Conservation (phyloP, 1,140 invertebrate genomes). For the Araneus ventricosus region DNA sequence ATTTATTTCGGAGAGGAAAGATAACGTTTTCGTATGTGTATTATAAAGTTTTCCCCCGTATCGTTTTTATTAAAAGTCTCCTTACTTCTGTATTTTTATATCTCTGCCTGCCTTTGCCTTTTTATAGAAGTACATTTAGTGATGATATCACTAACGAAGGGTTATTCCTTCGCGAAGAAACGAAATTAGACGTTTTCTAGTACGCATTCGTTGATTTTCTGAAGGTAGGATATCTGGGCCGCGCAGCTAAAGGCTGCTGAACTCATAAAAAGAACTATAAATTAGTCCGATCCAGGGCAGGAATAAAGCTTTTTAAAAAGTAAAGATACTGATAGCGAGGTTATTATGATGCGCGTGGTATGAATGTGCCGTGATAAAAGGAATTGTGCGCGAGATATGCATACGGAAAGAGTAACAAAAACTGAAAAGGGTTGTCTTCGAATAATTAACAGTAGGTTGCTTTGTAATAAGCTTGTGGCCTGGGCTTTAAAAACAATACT, state of each 20-base stretch:
- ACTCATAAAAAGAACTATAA: constrained; percentile 21
- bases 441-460: neutral
- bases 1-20: constrained; percentile 64
- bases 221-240: neutral
- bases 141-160: constrained; percentile 70
- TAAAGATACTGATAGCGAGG: neutral
- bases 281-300: neutral
- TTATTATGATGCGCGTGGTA: neutral
- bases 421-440: neutral
- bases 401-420: neutral
- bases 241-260: neutral
- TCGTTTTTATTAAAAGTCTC: constrained; percentile 65
- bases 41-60: constrained; percentile 21
- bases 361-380: neutral
- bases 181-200: constrained; percentile 46
- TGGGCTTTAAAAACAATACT: neutral
- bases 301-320: neutral
- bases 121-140: constrained; percentile 24
- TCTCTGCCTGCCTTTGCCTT: neutral
- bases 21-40: constrained; percentile 64
- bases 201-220: constrained; percentile 27
- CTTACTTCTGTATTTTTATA: constrained; percentile 10
- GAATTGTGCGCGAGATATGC: neutral
- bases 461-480: neutral
- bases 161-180: constrained; percentile 16